Conservation (phyloP, 1,140 invertebrate species). For the Apis cerana region DNA sequence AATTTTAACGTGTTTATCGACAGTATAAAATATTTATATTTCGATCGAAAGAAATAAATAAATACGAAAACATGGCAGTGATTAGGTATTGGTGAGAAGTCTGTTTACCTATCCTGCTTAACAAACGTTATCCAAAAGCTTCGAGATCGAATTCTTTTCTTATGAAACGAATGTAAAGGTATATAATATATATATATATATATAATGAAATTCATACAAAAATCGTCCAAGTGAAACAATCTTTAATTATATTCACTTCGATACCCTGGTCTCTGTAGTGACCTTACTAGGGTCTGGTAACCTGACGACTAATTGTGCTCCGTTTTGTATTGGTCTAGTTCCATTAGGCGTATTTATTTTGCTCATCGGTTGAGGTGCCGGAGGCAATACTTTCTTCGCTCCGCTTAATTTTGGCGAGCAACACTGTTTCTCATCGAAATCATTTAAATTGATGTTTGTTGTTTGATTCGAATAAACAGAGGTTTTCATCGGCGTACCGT, state of each 20-base stretch:
- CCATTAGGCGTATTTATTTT: constrained; percentile 59
- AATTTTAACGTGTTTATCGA: constrained; percentile 35
- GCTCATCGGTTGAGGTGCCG: constrained; percentile 44
- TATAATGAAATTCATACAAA: constrained; percentile 15
- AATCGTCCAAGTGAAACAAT: constrained; percentile 6
- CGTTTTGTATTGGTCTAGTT: constrained; percentile 71
- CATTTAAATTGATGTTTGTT: constrained; percentile 65
- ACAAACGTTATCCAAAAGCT: constrained; percentile 21
- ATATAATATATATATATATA: neutral
- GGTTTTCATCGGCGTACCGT: constrained; percentile 58
- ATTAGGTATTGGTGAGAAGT: constrained; percentile 40
- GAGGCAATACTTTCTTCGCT: constrained; percentile 73
- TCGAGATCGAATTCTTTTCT: constrained; percentile 16
- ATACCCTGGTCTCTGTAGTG: constrained; percentile 73
- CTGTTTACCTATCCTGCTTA: constrained; percentile 24
- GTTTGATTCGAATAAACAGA: constrained; percentile 52
- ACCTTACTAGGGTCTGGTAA: constrained; percentile 76
- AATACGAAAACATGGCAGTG: constrained; percentile 51
- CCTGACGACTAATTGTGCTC: constrained; percentile 75
- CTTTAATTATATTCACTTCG: constrained; percentile 63
- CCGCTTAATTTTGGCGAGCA: constrained; percentile 75
- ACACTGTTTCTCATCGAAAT: constrained; percentile 73
- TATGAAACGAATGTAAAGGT: neutral
- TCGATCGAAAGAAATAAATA: constrained; percentile 53
- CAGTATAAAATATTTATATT: constrained; percentile 56